Evolutionary conservation across 1,140 invertebrate species (phyloP).

Genomic region (Galendromus occidentalis): DNA sequence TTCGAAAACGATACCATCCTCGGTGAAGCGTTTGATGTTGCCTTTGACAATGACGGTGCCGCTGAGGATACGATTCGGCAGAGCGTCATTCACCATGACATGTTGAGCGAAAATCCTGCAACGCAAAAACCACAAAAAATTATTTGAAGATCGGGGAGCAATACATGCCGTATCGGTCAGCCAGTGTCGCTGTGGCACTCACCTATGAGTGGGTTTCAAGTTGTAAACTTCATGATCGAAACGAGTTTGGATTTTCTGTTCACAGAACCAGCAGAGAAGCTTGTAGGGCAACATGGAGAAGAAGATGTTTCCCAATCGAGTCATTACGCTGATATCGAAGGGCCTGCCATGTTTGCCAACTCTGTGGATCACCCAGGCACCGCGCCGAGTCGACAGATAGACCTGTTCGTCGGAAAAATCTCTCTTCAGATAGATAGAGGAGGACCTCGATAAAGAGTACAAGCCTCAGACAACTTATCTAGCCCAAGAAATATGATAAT

Average conservation of each 20-base stretch:
- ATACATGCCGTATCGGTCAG: neutral
- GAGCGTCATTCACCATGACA: constrained; percentile 36
- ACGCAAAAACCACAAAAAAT: neutral
- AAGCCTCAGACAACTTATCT: no score
- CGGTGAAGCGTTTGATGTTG: constrained; percentile 25
- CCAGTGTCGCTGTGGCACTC: neutral
- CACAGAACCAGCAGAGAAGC: constrained; percentile 15
- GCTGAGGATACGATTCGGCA: constrained; percentile 32
- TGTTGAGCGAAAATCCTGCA: constrained; percentile 28
- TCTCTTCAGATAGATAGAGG: no score
- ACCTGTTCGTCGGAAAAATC: constrained; percentile 22
- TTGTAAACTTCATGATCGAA: constrained; percentile 33
- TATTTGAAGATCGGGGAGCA: neutral
- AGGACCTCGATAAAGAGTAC: no score
- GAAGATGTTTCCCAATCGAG: constrained; percentile 14
- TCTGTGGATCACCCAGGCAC: constrained; percentile 31
- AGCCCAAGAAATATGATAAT: no score
- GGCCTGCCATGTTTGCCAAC: constrained; percentile 26
- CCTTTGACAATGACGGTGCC: constrained; percentile 30
- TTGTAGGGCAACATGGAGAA: constrained; percentile 15
- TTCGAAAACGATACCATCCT: constrained; percentile 26
- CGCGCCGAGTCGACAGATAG: constrained; percentile 31
- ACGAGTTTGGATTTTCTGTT: constrained; percentile 19
- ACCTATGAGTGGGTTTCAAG: constrained; percentile 30
- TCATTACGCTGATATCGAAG: constrained; percentile 20